These are phyloP conservation scores for Asteroscopus sphinx DNA, from an alignment of 2,888 invertebrate genomes.

Conservation along the genomic window DNA sequence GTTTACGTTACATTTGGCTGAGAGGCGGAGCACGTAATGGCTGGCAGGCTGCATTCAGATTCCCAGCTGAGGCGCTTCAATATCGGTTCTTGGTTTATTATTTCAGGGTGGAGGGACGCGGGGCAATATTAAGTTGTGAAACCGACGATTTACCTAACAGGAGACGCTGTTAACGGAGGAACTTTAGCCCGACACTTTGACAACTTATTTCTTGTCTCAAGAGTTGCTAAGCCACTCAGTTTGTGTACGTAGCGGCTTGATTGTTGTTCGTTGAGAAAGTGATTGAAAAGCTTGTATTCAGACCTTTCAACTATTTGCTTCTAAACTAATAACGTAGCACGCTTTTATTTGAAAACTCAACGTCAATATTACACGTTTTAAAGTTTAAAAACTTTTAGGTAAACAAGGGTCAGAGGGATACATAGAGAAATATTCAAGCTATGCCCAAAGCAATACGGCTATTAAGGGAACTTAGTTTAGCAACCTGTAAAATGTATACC, in stretches of 20 bases:
- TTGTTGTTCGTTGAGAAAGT: conserved; percentile 72
- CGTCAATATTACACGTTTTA: conserved; percentile 51
- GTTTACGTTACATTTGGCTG: conserved; percentile 80
- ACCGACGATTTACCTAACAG: conserved; percentile 87
- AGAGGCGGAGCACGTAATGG: conserved; percentile 73
- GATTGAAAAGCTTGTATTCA: conserved; percentile 57
- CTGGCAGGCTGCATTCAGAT: conserved; percentile 78
- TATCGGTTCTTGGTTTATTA: conserved; percentile 85
- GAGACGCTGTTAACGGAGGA: conserved; percentile 83
- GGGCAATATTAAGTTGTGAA: conserved; percentile 87
- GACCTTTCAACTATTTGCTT: conserved; percentile 52
- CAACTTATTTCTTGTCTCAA: conserved; percentile 88
- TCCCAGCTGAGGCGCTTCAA: conserved; percentile 78
- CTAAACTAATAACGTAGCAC: conserved; percentile 36
- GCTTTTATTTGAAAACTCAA: conserved; percentile 34
- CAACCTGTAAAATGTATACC: conserved; percentile 81
- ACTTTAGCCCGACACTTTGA: conserved; percentile 88
- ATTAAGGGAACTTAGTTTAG: conserved; percentile 83
- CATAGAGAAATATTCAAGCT: conserved; percentile 71
- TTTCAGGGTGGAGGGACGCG: conserved; percentile 79
- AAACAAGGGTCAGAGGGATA: conserved; percentile 62
- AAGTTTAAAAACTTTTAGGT: conserved; percentile 62
- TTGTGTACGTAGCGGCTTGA: conserved; percentile 80
- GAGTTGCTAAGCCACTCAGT: conserved; percentile 83
- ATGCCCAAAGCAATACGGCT: conserved; percentile 74